Conservation (phyloP, 2,797 vertebrate genomes). For the Arrhamphus sclerolepis region DNA sequence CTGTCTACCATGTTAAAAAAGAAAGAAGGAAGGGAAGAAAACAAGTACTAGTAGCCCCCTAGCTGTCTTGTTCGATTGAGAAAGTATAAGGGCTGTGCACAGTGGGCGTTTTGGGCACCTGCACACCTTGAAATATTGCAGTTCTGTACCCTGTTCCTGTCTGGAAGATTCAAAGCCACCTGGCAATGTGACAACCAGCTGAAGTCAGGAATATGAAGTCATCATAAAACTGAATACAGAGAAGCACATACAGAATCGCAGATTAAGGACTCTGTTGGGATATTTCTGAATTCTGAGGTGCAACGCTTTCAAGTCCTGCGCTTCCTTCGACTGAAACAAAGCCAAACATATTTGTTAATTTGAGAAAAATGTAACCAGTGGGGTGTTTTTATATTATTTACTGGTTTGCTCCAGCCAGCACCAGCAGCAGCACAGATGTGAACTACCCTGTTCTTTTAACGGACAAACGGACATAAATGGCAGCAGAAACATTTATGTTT, state of each 20-base stretch:
- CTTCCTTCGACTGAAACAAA: constrained; percentile 12
- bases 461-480: not conserved
- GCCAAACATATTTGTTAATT: not conserved
- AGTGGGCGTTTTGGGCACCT: constrained; percentile 47
- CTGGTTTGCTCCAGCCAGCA: constrained; percentile 4
- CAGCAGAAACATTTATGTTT: too few relatives aligned
- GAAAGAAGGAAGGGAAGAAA: not conserved
- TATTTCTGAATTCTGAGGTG: constrained; percentile 17
- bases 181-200: constrained; percentile 41
- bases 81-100: constrained; percentile 29
- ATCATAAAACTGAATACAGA: constrained; percentile 39
- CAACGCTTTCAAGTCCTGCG: too few relatives aligned
- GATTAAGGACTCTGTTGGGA: constrained; percentile 32
- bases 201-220: constrained; percentile 30
- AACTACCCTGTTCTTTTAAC: too few relatives aligned
- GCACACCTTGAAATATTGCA: constrained; percentile 59
- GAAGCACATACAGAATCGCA: constrained; percentile 18
- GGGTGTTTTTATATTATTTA: constrained; percentile 5
- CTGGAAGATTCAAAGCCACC: constrained; percentile 53
- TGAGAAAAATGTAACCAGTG: too few relatives aligned
- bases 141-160: constrained; percentile 46
- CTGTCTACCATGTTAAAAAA: constrained; percentile 24
- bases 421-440: not conserved
- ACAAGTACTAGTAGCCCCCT: constrained; percentile 18
- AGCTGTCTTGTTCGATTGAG: constrained; percentile 17